Evolutionary conservation across 2,888 invertebrate genomes (phyloP).

Genomic region (Parelbella ahira): DNA sequence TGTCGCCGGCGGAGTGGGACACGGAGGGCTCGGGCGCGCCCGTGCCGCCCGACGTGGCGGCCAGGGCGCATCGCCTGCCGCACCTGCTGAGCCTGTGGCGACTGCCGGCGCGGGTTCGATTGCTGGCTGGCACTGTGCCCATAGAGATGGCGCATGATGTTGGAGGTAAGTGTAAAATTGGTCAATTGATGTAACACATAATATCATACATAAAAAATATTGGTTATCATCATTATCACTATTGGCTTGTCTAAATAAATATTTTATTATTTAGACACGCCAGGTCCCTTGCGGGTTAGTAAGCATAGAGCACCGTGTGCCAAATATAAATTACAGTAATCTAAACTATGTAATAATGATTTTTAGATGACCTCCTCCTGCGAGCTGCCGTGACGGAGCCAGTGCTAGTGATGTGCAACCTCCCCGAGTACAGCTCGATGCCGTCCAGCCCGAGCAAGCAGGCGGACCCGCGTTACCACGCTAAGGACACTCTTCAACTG

Average conservation of each 20-base stretch:
- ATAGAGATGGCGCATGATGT: slow-evolving; percentile 82
- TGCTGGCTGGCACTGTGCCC: slow-evolving; percentile 81
- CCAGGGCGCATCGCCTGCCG: slow-evolving; percentile 76
- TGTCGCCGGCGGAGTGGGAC: slow-evolving; percentile 77
- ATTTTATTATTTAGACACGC: no score
- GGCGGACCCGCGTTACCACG: slow-evolving; percentile 76
- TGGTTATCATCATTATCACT: no score
- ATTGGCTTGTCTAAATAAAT: no score
- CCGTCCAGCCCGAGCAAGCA: slow-evolving; percentile 72
- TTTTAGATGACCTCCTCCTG: slow-evolving; percentile 79
- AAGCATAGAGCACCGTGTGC: no score
- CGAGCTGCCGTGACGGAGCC: slow-evolving; percentile 83
- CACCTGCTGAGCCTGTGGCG: slow-evolving; percentile 80
- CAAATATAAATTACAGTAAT: no score
- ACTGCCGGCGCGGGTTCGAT: slow-evolving; percentile 80
- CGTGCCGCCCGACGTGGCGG: slow-evolving; percentile 70
- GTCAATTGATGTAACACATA: no score
- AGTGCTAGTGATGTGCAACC: slow-evolving; percentile 83
- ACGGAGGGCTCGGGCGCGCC: slow-evolving; percentile 66
- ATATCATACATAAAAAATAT: no score
- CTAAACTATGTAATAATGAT: slow-evolving; percentile 4
- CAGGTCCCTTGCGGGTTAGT: no score
- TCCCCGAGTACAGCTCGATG: slow-evolving; percentile 75
- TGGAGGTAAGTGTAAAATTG: slow-evolving; percentile 81
- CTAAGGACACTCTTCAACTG: slow-evolving; percentile 76